Conservation (phyloP, 2,797 vertebrate genomes). For the Urocyon cinereoargenteus region DNA sequence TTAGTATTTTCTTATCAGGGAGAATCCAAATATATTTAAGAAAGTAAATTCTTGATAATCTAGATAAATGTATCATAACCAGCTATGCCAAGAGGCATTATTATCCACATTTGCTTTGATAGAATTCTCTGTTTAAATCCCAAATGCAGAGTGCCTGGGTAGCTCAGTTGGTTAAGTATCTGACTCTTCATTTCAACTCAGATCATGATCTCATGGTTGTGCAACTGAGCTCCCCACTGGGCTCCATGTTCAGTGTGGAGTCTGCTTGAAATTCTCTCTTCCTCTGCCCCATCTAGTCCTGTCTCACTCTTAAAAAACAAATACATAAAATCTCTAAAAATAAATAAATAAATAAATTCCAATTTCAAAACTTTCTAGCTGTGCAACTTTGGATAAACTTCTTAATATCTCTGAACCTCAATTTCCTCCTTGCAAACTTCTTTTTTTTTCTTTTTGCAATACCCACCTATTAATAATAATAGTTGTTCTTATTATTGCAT, state of each 20-base stretch:
- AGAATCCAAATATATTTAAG: neutral
- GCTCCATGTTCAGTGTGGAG: neutral
- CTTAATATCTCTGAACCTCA: neutral
- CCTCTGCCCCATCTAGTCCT: neutral
- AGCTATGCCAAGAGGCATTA: neutral
- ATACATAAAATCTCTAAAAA: neutral
- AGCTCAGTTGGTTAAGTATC: neutral
- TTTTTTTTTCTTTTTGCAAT: neutral
- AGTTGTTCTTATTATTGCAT: neutral
- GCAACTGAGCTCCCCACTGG: neutral
- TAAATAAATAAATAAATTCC: neutral
- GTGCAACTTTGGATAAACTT: neutral
- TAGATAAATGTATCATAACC: neutral
- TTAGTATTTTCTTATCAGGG: neutral
- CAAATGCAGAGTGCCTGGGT: neutral
- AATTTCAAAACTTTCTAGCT: neutral
- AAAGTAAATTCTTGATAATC: neutral
- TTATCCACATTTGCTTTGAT: neutral
- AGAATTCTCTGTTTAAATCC: neutral
- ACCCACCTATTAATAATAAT: neutral
- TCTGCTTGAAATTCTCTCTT: neutral
- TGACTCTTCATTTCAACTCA: neutral
- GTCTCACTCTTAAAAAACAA: neutral
- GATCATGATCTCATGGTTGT: neutral
- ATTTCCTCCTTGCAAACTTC: neutral